Conservation (phyloP, 2,113 vertebrate genomes). For the Eublepharis macularius region DNA sequence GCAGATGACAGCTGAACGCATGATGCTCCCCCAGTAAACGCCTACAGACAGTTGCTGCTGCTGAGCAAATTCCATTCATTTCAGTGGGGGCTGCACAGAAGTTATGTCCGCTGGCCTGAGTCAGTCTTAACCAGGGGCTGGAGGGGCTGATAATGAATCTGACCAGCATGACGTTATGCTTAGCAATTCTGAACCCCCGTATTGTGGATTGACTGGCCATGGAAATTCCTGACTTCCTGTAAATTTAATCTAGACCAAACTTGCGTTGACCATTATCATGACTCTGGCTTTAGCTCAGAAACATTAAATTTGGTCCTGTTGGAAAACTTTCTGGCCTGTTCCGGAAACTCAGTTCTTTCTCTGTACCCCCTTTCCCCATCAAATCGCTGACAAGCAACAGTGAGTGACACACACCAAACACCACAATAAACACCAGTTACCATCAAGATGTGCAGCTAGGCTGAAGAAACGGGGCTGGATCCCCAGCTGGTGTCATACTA, state of each 20-base stretch:
- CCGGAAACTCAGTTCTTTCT: background rate
- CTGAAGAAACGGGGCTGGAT: background rate
- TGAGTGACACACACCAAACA: constrained; percentile 28
- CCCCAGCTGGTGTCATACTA: background rate
- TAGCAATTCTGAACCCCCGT: background rate
- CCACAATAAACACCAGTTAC: constrained; percentile 23
- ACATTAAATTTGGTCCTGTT: background rate
- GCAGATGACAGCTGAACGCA: background rate
- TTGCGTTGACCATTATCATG: background rate
- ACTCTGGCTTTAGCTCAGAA: background rate
- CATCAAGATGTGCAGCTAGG: constrained; percentile 14
- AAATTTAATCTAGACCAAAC: background rate
- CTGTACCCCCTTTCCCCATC: background rate
- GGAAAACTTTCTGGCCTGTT: background rate
- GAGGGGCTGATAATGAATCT: background rate
- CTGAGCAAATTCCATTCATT: background rate
- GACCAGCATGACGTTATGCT: background rate
- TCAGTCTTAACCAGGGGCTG: too few relatives aligned
- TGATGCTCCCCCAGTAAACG: background rate
- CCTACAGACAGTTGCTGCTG: background rate
- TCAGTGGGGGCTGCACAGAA: background rate
- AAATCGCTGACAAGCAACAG: constrained; percentile 9
- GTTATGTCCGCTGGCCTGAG: background rate
- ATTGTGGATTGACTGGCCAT: too few relatives aligned
- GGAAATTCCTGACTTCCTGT: background rate